These are phyloP conservation scores for Platanista minor DNA, from an alignment of 2,113 vertebrate species.

Conservation along the genomic window DNA sequence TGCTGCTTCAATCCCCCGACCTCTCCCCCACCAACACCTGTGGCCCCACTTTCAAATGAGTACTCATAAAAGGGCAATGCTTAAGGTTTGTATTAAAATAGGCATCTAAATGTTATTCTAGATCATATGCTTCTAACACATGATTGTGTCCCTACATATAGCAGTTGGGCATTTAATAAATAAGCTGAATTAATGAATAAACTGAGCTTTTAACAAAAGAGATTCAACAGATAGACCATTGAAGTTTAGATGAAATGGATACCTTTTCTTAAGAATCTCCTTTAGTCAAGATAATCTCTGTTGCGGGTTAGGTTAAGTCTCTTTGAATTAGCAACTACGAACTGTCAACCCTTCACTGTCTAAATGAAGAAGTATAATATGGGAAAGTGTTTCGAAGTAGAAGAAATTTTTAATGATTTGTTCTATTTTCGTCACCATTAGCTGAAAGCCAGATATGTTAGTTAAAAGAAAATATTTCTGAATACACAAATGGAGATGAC, in stretches of 20 bases:
- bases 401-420: conserved; percentile 35
- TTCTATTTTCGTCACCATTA: conserved; percentile 44
- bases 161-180: conserved; percentile 24
- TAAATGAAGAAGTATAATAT: conserved; percentile 48
- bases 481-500: neutral
- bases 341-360: conserved; percentile 30
- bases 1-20: neutral
- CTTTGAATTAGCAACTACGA: conserved; percentile 4
- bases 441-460: conserved; percentile 21
- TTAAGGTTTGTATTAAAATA: neutral
- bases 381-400: conserved; percentile 37
- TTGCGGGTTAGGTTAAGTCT: conserved; percentile 23
- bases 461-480: conserved; percentile 52
- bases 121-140: neutral
- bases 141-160: neutral
- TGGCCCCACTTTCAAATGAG: neutral
- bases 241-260: neutral
- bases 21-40: too few relatives aligned
- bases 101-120: neutral
- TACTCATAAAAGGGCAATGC: neutral
- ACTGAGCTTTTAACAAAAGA: neutral
- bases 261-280: conserved; percentile 16
- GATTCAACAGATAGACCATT: neutral
- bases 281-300: conserved; percentile 19
- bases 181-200: neutral